A percentile compares a stretch with the other conserved stretches of the same genome.
Evolutionary conservation across 2,797 vertebrate species (phyloP).

Genomic region (Cephalopachus bancanus): DNA sequence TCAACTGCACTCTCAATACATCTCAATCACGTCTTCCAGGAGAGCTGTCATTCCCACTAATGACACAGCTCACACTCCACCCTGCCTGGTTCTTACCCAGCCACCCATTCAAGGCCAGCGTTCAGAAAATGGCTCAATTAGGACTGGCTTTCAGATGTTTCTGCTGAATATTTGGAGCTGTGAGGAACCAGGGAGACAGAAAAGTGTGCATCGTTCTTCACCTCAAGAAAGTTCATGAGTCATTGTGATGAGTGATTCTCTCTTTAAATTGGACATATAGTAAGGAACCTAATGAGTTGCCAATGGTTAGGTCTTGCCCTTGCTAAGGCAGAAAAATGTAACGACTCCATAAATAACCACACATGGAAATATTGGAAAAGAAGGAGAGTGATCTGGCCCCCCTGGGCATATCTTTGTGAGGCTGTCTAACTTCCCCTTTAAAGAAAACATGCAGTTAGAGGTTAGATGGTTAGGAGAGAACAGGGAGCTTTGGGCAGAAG

Average conservation of each 20-base stretch:
- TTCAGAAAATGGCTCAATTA: constrained; percentile 83
- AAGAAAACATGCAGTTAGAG: fast-evolving
- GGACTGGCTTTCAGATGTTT: constrained; percentile 65
- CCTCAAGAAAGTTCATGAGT: constrained; percentile 70
- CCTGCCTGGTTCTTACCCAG: neutral
- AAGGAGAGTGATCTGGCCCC: too few relatives aligned
- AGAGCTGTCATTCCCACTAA: constrained; percentile 58
- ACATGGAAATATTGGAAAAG: fast-evolving
- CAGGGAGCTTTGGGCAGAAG: fast-evolving
- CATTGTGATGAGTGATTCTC: constrained; percentile 74
- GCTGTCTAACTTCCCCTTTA: neutral
- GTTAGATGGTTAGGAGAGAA: too few relatives aligned
- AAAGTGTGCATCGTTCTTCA: constrained; percentile 75
- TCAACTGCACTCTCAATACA: constrained; percentile 40
- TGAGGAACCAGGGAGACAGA: constrained; percentile 46
- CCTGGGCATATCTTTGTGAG: fast-evolving
- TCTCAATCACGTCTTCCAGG: constrained; percentile 20
- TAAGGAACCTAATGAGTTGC: neutral
- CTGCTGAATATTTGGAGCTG: constrained; percentile 67
- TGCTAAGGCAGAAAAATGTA: neutral
- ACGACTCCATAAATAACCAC: neutral
- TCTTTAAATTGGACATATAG: constrained; percentile 40
- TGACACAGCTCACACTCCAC: constrained; percentile 33
- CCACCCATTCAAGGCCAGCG: constrained; percentile 34
- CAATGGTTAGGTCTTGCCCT: neutral